phyloP scores from a whole-genome alignment of 2,797 vertebrate species.

The Spheniscus humboldti region DNA sequence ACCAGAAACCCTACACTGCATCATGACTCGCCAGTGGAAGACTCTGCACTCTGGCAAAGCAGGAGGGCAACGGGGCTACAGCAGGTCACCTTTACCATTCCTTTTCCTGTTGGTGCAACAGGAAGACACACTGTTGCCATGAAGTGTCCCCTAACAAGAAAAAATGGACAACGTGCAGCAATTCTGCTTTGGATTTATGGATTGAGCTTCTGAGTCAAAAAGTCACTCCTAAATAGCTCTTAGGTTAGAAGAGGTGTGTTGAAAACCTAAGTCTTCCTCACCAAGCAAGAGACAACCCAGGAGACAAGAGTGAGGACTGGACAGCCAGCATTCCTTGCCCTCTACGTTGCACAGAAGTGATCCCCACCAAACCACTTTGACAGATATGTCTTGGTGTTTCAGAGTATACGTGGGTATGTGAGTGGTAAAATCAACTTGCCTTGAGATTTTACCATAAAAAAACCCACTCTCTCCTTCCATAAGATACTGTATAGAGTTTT shows the following conservation, averaged over 20 bases:
- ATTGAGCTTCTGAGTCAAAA: not conserved
- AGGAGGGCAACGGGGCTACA: not conserved
- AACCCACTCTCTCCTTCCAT: not conserved
- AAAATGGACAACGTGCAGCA: not conserved
- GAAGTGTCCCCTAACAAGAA: not conserved
- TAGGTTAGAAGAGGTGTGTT: not conserved
- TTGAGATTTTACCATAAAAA: not conserved
- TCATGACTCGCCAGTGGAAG: not conserved
- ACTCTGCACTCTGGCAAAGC: not conserved
- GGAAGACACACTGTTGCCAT: not conserved
- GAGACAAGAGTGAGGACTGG: not conserved
- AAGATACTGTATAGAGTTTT: not conserved
- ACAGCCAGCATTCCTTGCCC: not conserved
- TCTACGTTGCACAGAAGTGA: accelerated
- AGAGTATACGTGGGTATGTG: accelerated
- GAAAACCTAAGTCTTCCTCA: not conserved
- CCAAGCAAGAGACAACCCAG: not conserved
- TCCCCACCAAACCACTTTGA: not conserved
- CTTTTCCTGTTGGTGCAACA: not conserved
- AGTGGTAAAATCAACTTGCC: not conserved
- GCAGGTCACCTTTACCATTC: not conserved
- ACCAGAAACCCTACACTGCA: not conserved
- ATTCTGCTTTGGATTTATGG: not conserved
- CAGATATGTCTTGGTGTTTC: not conserved
- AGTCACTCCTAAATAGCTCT: not conserved